These are phyloP conservation scores for Metopolophium dirhodum DNA, from an alignment of 1,140 invertebrate genomes.

Conservation along the genomic window DNA sequence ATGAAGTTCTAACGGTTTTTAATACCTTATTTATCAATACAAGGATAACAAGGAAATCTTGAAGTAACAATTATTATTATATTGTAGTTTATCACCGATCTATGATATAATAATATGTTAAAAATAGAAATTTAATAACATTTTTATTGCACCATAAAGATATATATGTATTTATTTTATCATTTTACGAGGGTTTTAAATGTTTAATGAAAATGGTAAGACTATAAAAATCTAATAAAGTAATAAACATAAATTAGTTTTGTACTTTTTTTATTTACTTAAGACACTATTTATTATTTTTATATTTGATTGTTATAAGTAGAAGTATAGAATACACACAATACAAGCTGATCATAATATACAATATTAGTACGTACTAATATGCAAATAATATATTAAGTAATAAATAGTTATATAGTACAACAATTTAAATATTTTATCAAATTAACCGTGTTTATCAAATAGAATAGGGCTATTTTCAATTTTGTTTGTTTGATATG, in stretches of 20 bases:
- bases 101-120: constrained; percentile 4
- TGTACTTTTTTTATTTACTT: background rate
- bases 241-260: background rate
- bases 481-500: background rate
- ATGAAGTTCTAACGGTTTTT: background rate
- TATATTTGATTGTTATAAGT: background rate
- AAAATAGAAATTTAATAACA: background rate
- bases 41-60: background rate
- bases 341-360: background rate
- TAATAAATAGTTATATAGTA: background rate
- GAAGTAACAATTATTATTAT: constrained; percentile 15
- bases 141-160: background rate
- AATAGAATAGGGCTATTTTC: background rate
- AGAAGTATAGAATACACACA: background rate
- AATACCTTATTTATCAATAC: background rate
- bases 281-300: background rate
- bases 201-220: background rate
- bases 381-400: background rate
- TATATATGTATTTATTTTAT: background rate
- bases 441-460: background rate
- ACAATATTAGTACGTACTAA: background rate
- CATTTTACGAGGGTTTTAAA: background rate
- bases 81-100: background rate
- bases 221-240: background rate
- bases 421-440: background rate